These are phyloP conservation scores for Cebidichthys violaceus DNA, from an alignment of 2,113 vertebrate species.

Conservation along the genomic window DNA sequence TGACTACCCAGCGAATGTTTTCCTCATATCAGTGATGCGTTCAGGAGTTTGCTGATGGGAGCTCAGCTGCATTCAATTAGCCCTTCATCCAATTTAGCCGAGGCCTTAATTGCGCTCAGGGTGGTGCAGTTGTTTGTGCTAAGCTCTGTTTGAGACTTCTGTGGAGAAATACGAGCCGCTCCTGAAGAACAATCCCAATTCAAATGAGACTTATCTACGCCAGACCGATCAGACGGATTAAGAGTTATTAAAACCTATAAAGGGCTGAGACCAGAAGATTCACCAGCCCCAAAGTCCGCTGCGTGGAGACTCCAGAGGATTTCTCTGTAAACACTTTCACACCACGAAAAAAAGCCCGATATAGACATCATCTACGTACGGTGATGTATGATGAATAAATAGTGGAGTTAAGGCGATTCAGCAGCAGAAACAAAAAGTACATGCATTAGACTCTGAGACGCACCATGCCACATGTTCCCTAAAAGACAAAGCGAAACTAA, in stretches of 20 bases:
- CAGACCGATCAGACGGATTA: constrained; percentile 92
- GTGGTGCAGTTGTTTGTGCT: constrained; percentile 79
- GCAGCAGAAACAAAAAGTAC: background rate
- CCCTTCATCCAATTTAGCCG: constrained; percentile 73
- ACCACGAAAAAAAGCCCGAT: constrained; percentile 40
- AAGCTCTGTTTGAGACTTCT: constrained; percentile 76
- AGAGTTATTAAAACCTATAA: constrained; percentile 90
- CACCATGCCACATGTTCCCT: background rate
- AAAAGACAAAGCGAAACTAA: background rate
- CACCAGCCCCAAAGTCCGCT: constrained; percentile 68
- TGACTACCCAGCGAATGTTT: constrained; percentile 21
- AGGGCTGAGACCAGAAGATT: constrained; percentile 67
- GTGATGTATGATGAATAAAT: constrained; percentile 7
- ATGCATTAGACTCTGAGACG: background rate
- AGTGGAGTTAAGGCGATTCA: background rate
- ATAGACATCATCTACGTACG: constrained; percentile 63
- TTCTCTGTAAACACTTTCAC: constrained; percentile 70
- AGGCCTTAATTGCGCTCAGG: constrained; percentile 83
- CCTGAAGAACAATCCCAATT: constrained; percentile 85
- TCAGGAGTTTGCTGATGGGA: constrained; percentile 68
- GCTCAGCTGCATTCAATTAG: constrained; percentile 81
- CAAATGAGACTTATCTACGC: constrained; percentile 91
- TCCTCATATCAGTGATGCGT: constrained; percentile 50
- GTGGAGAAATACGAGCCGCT: constrained; percentile 68
- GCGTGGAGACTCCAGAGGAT: constrained; percentile 66